Evolutionary conservation across 2,888 invertebrate genomes (phyloP).

Genomic region (Catocala nupta): DNA sequence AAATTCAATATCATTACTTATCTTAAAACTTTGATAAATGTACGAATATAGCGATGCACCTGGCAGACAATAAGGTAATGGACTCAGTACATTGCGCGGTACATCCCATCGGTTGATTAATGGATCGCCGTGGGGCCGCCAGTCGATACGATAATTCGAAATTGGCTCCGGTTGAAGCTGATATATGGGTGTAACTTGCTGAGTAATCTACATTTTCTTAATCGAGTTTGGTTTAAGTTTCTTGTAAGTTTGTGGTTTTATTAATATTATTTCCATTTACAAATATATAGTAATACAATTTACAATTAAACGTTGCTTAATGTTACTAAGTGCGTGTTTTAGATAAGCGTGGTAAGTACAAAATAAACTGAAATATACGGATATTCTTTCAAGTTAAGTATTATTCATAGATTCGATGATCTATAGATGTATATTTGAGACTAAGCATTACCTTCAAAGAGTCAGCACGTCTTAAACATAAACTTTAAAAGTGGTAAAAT

Average conservation of each 20-base stretch:
- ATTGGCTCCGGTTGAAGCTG: slow-evolving; percentile 54
- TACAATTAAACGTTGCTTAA: too few relatives aligned
- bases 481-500: too few relatives aligned
- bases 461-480: too few relatives aligned
- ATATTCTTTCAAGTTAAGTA: too few relatives aligned
- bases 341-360: too few relatives aligned
- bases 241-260: slow-evolving; percentile 3
- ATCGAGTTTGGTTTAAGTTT: slow-evolving; percentile 21
- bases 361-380: too few relatives aligned
- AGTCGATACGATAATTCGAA: slow-evolving; percentile 65
- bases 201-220: slow-evolving; percentile 44
- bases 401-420: too few relatives aligned
- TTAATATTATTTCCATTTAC: neutral
- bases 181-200: slow-evolving; percentile 45
- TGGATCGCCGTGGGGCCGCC: slow-evolving; percentile 60
- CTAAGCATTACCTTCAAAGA: too few relatives aligned
- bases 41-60: slow-evolving; percentile 58
- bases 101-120: slow-evolving; percentile 69
- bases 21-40: slow-evolving; percentile 65
- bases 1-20: slow-evolving; percentile 56
- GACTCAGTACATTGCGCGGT: slow-evolving; percentile 68
- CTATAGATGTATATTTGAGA: too few relatives aligned
- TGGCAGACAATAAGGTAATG: slow-evolving; percentile 75
- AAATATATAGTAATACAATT: too few relatives aligned
- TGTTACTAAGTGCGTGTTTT: too few relatives aligned